A percentile compares a stretch with the other conserved stretches of the same genome.
phyloP scores from a whole-genome alignment of 23 tunicate species.

The Styela plicata region DNA sequence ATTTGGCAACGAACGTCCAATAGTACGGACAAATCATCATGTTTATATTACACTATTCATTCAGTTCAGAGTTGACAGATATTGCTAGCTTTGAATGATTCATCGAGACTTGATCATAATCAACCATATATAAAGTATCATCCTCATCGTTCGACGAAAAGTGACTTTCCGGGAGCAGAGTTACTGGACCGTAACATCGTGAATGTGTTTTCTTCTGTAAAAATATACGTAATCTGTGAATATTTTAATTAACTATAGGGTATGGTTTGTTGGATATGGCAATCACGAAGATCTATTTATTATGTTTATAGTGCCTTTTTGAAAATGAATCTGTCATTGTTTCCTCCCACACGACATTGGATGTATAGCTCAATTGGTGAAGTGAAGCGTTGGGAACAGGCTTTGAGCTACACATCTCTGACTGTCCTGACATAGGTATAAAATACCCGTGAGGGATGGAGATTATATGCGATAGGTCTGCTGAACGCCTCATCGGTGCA shows the following conservation, averaged over 20 bases:
- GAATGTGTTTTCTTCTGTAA: neutral
- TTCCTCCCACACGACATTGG: neutral
- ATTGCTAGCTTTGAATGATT: constrained; percentile 29
- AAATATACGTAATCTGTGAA: neutral
- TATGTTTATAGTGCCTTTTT: no score
- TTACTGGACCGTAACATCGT: constrained; percentile 27
- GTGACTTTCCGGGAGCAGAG: neutral
- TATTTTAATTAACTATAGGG: neutral
- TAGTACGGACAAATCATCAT: no score
- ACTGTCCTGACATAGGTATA: no score
- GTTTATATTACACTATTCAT: neutral
- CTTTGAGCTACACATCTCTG: neutral
- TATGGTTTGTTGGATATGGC: neutral
- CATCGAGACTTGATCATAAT: constrained; percentile 62
- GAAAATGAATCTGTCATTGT: neutral
- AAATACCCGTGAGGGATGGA: no score
- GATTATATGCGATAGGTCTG: no score
- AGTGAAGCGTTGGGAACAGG: no score
- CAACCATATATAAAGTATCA: constrained; percentile 70
- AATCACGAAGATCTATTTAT: neutral
- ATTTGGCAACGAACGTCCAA: no score
- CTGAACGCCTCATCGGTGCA: no score
- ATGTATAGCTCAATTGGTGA: no score
- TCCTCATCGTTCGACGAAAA: constrained; percentile 17
- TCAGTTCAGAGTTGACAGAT: neutral